phyloP scores from a whole-genome alignment of 2,888 invertebrate genomes.

The Andricus quercusramuli region DNA sequence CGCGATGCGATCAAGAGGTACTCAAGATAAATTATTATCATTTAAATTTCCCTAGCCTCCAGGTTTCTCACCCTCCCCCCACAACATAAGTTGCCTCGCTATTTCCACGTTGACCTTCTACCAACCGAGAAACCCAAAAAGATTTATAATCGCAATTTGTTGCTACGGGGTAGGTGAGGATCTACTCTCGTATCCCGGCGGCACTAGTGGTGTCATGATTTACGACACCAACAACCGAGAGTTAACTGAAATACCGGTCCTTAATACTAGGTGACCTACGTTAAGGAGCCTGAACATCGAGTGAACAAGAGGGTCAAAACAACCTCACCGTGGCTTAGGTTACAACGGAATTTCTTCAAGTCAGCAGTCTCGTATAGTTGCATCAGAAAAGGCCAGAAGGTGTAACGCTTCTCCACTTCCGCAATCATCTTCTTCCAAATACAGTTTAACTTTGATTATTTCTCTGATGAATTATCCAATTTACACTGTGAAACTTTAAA shows the following conservation, averaged over 20 bases:
- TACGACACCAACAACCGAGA: conserved; percentile 57
- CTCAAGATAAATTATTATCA: conserved; percentile 34
- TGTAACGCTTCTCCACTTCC: background rate
- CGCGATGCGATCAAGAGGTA: conserved; percentile 32
- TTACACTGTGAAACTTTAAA: background rate
- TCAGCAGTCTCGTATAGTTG: conserved; percentile 43
- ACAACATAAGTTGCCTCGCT: conserved; percentile 6
- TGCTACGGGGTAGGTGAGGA: conserved; percentile 45
- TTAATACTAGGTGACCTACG: conserved; percentile 58
- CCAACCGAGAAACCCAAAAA: conserved; percentile 51
- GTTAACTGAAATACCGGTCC: conserved; percentile 60
- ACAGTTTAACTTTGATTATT: background rate
- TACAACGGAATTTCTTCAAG: conserved; percentile 52
- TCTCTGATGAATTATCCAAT: background rate
- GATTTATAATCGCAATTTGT: conserved; percentile 56
- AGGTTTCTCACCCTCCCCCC: conserved; percentile 6
- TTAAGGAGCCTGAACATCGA: conserved; percentile 47
- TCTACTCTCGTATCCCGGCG: conserved; percentile 49
- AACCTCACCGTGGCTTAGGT: conserved; percentile 44
- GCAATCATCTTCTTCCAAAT: background rate
- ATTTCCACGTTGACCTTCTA: conserved; percentile 37
- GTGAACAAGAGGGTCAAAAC: conserved; percentile 17
- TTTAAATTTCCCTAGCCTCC: conserved; percentile 28
- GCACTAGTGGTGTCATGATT: conserved; percentile 56
- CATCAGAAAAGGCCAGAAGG: conserved; percentile 10